Conservation (phyloP, 2,113 vertebrate genomes). For the Sorex araneus region DNA sequence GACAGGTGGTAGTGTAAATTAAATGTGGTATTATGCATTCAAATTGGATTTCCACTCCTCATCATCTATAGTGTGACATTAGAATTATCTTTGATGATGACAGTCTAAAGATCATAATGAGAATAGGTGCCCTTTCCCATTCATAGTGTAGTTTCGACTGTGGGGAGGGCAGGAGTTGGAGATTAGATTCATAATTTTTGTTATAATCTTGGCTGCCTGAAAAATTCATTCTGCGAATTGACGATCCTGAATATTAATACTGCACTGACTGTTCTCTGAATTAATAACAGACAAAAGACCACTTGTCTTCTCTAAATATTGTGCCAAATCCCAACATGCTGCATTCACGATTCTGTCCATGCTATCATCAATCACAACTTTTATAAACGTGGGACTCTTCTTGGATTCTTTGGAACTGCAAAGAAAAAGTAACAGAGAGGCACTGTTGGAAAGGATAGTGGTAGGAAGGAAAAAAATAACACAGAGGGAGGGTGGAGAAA, state of each 20-base stretch:
- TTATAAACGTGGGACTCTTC: neutral
- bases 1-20: slow-evolving; percentile 89
- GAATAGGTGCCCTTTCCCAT: slow-evolving; percentile 82
- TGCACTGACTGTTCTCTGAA: slow-evolving; percentile 58
- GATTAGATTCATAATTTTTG: slow-evolving; percentile 80
- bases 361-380: slow-evolving; percentile 11
- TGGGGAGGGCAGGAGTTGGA: slow-evolving; percentile 62
- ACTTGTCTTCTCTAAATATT: slow-evolving; percentile 56
- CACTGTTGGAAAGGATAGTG: neutral
- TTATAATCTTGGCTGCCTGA: slow-evolving; percentile 74
- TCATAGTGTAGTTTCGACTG: slow-evolving; percentile 43
- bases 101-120: slow-evolving; percentile 82
- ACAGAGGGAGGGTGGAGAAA: fast-evolving
- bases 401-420: neutral
- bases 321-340: slow-evolving; percentile 1
- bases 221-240: slow-evolving; percentile 69
- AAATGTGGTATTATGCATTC: slow-evolving; percentile 89
- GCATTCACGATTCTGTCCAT: neutral
- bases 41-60: slow-evolving; percentile 88
- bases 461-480: neutral
- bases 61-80: slow-evolving; percentile 84
- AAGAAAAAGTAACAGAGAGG: neutral
- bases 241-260: slow-evolving; percentile 78
- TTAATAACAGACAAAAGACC: slow-evolving; percentile 72
- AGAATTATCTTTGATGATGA: slow-evolving; percentile 84